Base-by-base conservation (phyloP, 1,140 invertebrate species). In the Stegodyphus dumicola region DNA sequence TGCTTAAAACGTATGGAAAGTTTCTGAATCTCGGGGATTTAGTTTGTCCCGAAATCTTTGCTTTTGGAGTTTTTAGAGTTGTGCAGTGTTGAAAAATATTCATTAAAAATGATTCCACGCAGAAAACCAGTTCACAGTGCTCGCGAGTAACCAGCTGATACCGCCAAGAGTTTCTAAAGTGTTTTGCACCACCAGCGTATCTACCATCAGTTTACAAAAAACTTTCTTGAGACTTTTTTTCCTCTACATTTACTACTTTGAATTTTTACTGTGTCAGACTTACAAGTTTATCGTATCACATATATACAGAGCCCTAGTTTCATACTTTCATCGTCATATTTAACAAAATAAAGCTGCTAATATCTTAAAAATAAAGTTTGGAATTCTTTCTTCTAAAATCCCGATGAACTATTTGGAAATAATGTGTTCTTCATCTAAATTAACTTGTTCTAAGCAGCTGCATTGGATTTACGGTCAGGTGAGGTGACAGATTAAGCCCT, bases 381-480 rank as follows among this genome's bases (percentile, higher is more conserved):
- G 0, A 71, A 49, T 13, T 5, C 13, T 7, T 49, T 18, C 7
- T 18, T 71, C 9, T 49, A 60, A n/a, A 5, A 52, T 70, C 74
- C 66, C 64, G 74, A 85, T 85, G 81, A 75, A 70, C 52, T 76
- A 65, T 85, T 66, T 53, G 60, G 70, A 53, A 74, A 77, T 76
- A 9, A 85, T 85, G 81, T 69, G 56, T 11, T 75, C 71, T 18
- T 85, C 81, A 11, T 56, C 74, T 2, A 85, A 85, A 51, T 78
- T 78, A 33, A 75, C 80, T 6, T 76, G 75, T 78, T 86, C 84
- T 0, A 86, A 86, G 67, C 84, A 86, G 52, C 49, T 86, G 10
- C 84, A 86, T 74, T 86, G 84, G 84, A 86, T 86, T 51, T 86
- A 86, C n/a, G 84, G 84, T 4, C 84, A 86, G 48, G 84, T 86